Conservation (phyloP, 2,888 invertebrate species). For the Hololepta plana region DNA sequence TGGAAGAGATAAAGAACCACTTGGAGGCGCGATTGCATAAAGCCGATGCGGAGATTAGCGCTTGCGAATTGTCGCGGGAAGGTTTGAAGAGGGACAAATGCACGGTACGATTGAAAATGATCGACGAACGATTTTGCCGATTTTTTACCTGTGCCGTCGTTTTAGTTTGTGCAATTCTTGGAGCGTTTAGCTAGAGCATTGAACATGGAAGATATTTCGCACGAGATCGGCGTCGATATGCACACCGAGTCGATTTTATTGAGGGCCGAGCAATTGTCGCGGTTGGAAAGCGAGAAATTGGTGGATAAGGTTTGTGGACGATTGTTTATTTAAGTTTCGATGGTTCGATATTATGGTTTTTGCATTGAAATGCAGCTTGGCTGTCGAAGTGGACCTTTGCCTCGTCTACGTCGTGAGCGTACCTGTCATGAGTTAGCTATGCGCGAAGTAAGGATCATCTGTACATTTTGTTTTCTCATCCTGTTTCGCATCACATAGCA, state of each 20-base stretch:
- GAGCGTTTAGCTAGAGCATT: slow-evolving; percentile 67
- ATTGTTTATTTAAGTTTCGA: not conserved
- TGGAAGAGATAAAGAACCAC: slow-evolving; percentile 60
- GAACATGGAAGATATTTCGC: slow-evolving; percentile 68
- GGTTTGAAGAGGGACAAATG: slow-evolving; percentile 58
- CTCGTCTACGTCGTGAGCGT: slow-evolving; percentile 57
- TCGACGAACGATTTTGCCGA: not conserved
- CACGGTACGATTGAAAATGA: slow-evolving; percentile 34
- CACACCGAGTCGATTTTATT: slow-evolving; percentile 71
- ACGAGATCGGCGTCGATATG: slow-evolving; percentile 63
- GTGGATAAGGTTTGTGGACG: slow-evolving; percentile 62
- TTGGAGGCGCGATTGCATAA: slow-evolving; percentile 61
- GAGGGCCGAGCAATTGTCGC: slow-evolving; percentile 66
- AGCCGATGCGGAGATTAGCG: slow-evolving; percentile 58
- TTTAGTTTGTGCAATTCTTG: slow-evolving; percentile 63
- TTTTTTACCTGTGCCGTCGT: no score
- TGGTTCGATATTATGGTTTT: slow-evolving; percentile 10
- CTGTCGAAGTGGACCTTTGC: slow-evolving; percentile 52
- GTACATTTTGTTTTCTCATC: no score
- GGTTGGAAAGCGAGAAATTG: slow-evolving; percentile 64
- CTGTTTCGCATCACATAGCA: no score
- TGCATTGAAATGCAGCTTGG: slow-evolving; percentile 48
- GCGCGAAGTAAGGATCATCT: slow-evolving; percentile 54
- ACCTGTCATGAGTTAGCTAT: slow-evolving; percentile 64
- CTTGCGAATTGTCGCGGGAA: slow-evolving; percentile 53